A percentile compares a stretch with the other conserved stretches of the same genome.
Conservation (phyloP, 2,888 invertebrate species). For the Calliscelio sp. region DNA sequence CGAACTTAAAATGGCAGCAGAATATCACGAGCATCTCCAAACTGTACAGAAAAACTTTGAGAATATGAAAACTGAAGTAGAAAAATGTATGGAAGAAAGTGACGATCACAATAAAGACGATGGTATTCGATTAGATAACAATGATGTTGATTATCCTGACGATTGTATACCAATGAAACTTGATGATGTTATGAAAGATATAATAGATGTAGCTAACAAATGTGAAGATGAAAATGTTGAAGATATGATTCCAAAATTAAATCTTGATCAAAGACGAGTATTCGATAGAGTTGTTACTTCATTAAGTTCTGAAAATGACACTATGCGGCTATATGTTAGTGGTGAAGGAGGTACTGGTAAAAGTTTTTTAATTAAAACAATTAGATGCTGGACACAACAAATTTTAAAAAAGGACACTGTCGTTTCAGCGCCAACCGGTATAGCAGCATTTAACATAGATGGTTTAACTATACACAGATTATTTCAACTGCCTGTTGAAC, state of each 20-base stretch:
- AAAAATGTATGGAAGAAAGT: not conserved
- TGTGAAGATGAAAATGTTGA: too few relatives aligned
- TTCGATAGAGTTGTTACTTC: not conserved
- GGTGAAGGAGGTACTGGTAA: too few relatives aligned
- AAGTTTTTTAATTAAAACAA: too few relatives aligned
- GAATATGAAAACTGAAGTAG: slow-evolving; percentile 2
- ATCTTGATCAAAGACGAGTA: too few relatives aligned
- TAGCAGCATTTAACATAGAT: slow-evolving; percentile 82
- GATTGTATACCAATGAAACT: not conserved
- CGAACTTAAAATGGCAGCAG: not conserved
- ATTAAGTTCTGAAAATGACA: not conserved
- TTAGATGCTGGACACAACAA: slow-evolving; percentile 71
- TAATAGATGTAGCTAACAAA: too few relatives aligned
- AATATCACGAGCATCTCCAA: not conserved
- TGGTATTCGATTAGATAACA: too few relatives aligned
- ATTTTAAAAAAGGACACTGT: slow-evolving; percentile 76
- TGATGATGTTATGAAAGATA: too few relatives aligned
- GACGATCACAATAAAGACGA: not conserved
- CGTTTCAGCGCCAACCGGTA: slow-evolving; percentile 80
- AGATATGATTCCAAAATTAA: too few relatives aligned
- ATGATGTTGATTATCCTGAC: slow-evolving; percentile 6
- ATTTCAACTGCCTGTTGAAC: slow-evolving; percentile 80
- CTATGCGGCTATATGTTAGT: too few relatives aligned
- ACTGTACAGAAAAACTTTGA: not conserved
- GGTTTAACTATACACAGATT: too few relatives aligned